These are phyloP conservation scores for Amphimallon solstitiale DNA, from an alignment of 2,888 invertebrate genomes.

Conservation along the genomic window DNA sequence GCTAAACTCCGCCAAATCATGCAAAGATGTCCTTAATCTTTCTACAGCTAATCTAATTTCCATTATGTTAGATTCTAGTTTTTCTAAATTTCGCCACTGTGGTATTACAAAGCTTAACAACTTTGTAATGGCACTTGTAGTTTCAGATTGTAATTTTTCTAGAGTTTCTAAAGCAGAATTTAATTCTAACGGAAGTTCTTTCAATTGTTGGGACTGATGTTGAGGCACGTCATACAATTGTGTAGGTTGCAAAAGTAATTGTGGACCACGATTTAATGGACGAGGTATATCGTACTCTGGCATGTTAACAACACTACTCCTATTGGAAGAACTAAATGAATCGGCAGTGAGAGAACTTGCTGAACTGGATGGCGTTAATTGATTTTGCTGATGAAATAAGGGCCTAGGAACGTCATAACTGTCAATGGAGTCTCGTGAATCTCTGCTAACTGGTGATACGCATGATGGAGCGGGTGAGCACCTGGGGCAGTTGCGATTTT, in stretches of 20 bases:
- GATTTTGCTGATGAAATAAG: conserved; percentile 64
- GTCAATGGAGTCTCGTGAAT: conserved; percentile 50
- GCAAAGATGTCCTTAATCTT: conserved; percentile 80
- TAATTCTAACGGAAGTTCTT: conserved; percentile 78
- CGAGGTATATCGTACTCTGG: conserved; percentile 78
- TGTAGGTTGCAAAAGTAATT: conserved; percentile 53
- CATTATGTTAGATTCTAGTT: conserved; percentile 80
- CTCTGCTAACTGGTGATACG: conserved; percentile 58
- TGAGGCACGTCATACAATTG: conserved; percentile 71
- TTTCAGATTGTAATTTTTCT: conserved; percentile 80
- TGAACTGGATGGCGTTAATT: conserved; percentile 74
- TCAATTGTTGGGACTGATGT: conserved; percentile 56
- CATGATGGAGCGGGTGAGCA: conserved; percentile 66
- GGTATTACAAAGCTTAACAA: conserved; percentile 81
- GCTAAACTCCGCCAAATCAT: conserved; percentile 89
- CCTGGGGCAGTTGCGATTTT: conserved; percentile 66
- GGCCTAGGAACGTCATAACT: conserved; percentile 76
- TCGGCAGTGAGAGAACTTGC: conserved; percentile 72
- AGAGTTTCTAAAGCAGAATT: conserved; percentile 80
- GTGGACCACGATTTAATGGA: conserved; percentile 61
- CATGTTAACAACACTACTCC: conserved; percentile 64
- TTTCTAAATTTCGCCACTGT: conserved; percentile 83
- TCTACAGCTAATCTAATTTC: conserved; percentile 86
- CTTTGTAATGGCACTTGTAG: conserved; percentile 82
- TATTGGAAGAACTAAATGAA: conserved; percentile 68